Evolutionary conservation across 1,140 invertebrate genomes (phyloP).

Genomic region (Manduca sexta): DNA sequence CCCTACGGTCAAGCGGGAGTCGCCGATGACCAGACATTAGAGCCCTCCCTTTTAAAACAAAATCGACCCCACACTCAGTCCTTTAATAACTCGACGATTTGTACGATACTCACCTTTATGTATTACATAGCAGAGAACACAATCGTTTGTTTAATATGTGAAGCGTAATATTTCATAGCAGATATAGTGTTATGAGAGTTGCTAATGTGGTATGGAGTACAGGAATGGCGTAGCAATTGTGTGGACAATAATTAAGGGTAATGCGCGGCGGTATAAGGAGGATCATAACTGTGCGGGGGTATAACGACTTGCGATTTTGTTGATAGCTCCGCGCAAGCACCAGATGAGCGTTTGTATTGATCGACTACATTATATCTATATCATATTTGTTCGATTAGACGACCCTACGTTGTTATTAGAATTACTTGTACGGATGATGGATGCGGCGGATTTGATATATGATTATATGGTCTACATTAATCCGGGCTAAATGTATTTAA

Average conservation of each 20-base stretch:
- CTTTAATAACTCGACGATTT: slow-evolving; percentile 7
- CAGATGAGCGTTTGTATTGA: background rate
- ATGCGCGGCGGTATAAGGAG: slow-evolving; percentile 36
- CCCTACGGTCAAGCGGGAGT: slow-evolving; percentile 59
- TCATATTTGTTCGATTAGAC: background rate
- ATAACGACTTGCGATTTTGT: slow-evolving; percentile 49
- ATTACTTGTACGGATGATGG: too few species aligned
- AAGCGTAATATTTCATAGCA: slow-evolving; percentile 49
- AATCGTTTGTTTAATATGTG: slow-evolving; percentile 8
- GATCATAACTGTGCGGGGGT: slow-evolving; percentile 30
- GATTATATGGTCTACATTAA: too few species aligned
- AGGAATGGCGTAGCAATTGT: slow-evolving; percentile 48
- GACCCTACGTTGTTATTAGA: too few species aligned
- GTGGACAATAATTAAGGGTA: slow-evolving; percentile 56
- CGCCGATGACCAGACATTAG: slow-evolving; percentile 57
- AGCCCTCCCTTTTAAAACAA: slow-evolving; percentile 61
- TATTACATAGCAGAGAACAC: background rate
- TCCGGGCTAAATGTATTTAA: too few species aligned
- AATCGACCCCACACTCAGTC: slow-evolving; percentile 33
- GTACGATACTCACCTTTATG: slow-evolving; percentile 35
- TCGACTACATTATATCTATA: background rate
- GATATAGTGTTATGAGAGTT: slow-evolving; percentile 58
- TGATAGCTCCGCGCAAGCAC: slow-evolving; percentile 23
- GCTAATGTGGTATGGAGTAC: slow-evolving; percentile 49
- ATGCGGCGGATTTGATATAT: too few species aligned